Conservation (phyloP, 2,113 vertebrate species). For the Chascanopsetta lugubris region DNA sequence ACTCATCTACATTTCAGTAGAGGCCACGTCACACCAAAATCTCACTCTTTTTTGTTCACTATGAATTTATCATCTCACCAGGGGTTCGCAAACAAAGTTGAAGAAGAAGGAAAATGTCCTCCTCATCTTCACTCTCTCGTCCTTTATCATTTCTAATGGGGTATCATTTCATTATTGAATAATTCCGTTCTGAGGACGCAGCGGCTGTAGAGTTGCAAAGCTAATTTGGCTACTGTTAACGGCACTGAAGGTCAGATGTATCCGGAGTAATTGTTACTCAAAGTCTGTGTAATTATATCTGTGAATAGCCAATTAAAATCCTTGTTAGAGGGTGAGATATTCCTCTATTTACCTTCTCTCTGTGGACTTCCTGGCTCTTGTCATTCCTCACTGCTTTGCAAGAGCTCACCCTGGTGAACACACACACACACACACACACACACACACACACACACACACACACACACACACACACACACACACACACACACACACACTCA, state of each 20-base stretch:
- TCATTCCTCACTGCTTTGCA: slow-evolving; percentile 43
- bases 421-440: slow-evolving; percentile 1
- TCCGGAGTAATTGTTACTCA: slow-evolving; percentile 72
- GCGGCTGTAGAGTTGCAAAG: slow-evolving; percentile 47
- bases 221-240: slow-evolving; percentile 65
- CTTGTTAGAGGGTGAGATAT: slow-evolving; percentile 68
- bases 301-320: slow-evolving; percentile 77
- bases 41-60: background rate
- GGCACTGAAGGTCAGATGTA: slow-evolving; percentile 72
- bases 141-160: slow-evolving; percentile 43
- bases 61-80: background rate
- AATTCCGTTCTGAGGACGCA: slow-evolving; percentile 49
- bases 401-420: slow-evolving; percentile 4
- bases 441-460: too few relatives aligned
- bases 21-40: background rate
- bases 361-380: slow-evolving; percentile 57
- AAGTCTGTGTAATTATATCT: slow-evolving; percentile 73
- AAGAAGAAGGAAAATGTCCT: slow-evolving; percentile 2
- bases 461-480: too few relatives aligned
- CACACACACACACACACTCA: background rate
- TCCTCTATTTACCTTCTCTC: slow-evolving; percentile 75
- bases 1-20: slow-evolving; percentile 16
- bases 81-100: slow-evolving; percentile 2
- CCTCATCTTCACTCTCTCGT: background rate
- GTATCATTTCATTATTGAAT: slow-evolving; percentile 62